Percentiles rank a stretch among this genome's conserved stretches.
Conservation (phyloP, 2,113 vertebrate species). For the Micromys minutus region DNA sequence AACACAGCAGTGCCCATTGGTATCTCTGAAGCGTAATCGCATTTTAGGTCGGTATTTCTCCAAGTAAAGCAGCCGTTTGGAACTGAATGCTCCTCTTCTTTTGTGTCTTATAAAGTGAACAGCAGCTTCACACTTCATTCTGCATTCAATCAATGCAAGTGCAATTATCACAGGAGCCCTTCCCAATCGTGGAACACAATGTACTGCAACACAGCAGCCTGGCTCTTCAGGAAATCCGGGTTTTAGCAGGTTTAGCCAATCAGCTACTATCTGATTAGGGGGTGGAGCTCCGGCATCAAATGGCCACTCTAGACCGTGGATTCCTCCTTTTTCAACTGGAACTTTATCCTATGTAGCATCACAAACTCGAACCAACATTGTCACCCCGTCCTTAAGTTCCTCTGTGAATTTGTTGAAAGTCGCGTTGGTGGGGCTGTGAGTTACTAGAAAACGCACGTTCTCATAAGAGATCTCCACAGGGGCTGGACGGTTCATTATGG, state of each 20-base stretch:
- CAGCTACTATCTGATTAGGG: conserved; percentile 96
- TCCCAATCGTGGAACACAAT: conserved; percentile 97
- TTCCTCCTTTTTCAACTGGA: conserved; percentile 98
- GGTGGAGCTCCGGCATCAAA: conserved; percentile 98
- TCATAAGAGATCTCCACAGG: conserved; percentile 97
- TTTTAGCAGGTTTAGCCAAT: conserved; percentile 97
- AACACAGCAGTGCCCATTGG: conserved; percentile 96
- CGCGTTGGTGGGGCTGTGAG: conserved; percentile 98
- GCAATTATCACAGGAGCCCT: conserved; percentile 98
- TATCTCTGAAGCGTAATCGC: conserved; percentile 96
- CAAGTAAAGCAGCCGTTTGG: conserved; percentile 99
- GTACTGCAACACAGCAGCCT: conserved; percentile 96
- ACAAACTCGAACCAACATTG: conserved; percentile 97
- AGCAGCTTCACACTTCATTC: conserved; percentile 99
- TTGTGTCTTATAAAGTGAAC: conserved; percentile 99
- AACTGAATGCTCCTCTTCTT: conserved; percentile 99
- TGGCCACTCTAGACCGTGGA: conserved; percentile 98
- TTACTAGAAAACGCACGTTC: conserved; percentile 98
- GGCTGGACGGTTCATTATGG: conserved; percentile 99
- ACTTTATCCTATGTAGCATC: conserved; percentile 98
- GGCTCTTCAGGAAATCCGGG: conserved; percentile 96
- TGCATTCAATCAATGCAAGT: conserved; percentile 96
- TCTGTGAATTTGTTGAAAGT: conserved; percentile 99
- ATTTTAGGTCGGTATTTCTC: conserved; percentile 99
- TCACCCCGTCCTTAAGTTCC: conserved; percentile 98